Percentiles rank a stretch among this genome's conserved stretches.
phyloP scores from a whole-genome alignment of 2,113 vertebrate species.

The Phoenicopterus ruber region DNA sequence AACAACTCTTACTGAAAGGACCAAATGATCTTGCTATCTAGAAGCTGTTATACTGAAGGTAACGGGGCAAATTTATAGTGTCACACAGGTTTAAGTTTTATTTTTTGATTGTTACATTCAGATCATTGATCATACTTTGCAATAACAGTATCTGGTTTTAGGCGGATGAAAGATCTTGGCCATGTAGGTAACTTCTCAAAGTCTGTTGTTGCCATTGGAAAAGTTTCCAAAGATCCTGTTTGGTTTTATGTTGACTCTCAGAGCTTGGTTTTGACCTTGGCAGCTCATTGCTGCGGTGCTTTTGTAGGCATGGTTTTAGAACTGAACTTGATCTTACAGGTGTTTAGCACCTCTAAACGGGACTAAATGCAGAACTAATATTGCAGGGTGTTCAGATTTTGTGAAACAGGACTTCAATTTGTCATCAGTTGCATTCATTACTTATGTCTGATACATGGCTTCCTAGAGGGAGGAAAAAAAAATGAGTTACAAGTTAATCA shows the following conservation, averaged over 20 bases:
- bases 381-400: neutral
- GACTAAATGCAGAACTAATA: neutral
- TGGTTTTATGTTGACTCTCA: rapidly evolving
- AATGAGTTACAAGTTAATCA: neutral
- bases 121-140: neutral
- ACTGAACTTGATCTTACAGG: neutral
- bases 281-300: neutral
- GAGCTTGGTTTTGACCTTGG: neutral
- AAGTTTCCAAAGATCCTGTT: neutral
- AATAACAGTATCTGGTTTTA: neutral
- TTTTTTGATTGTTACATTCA: neutral
- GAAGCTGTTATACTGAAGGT: neutral
- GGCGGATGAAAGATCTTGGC: neutral
- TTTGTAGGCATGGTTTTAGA: neutral
- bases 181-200: neutral
- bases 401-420: neutral
- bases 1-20: neutral
- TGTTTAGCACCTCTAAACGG: neutral
- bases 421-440: rapidly evolving
- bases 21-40: neutral
- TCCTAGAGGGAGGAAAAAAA: neutral
- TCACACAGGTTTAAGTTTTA: neutral
- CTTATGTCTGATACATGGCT: neutral
- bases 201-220: neutral
- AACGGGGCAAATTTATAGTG: neutral